Percentiles rank a stretch among this genome's conserved stretches.
These are phyloP conservation scores for Melopsittacus undulatus DNA, from an alignment of 2,797 vertebrate genomes.

Conservation along the genomic window DNA sequence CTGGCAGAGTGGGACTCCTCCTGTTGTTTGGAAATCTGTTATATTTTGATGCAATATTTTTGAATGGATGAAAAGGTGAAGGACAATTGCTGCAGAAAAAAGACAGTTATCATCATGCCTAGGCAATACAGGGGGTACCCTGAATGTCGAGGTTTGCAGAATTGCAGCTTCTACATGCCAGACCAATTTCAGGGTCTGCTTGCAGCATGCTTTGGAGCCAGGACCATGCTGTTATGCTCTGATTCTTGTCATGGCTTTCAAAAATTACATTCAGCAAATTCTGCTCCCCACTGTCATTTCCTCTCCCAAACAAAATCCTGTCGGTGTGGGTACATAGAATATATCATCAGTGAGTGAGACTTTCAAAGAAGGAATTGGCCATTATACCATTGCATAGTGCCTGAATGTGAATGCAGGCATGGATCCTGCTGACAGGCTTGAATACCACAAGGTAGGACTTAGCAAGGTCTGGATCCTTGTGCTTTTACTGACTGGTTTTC, in stretches of 20 bases:
- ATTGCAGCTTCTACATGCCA: not conserved
- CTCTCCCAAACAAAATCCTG: not conserved
- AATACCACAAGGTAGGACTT: not conserved
- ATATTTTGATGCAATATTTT: not conserved
- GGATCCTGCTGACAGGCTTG: not conserved
- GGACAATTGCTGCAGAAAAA: not conserved
- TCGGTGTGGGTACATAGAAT: not conserved
- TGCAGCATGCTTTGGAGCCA: not conserved
- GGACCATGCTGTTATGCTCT: not conserved
- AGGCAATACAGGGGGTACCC: not conserved
- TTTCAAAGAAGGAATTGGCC: not conserved
- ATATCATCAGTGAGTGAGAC: not conserved
- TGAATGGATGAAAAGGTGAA: not conserved
- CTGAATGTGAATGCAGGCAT: not conserved
- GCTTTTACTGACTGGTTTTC: not conserved
- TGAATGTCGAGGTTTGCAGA: not conserved
- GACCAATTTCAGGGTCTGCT: not conserved
- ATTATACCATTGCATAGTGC: not conserved
- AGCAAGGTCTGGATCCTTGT: not conserved
- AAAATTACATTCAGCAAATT: not conserved
- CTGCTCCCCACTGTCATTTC: not conserved
- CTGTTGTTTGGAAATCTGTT: not conserved
- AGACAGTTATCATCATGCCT: not conserved
- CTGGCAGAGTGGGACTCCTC: not conserved
- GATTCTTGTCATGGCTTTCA: not conserved